Base-by-base conservation (phyloP, 2,113 vertebrate species). In the Litocranius walleri region DNA sequence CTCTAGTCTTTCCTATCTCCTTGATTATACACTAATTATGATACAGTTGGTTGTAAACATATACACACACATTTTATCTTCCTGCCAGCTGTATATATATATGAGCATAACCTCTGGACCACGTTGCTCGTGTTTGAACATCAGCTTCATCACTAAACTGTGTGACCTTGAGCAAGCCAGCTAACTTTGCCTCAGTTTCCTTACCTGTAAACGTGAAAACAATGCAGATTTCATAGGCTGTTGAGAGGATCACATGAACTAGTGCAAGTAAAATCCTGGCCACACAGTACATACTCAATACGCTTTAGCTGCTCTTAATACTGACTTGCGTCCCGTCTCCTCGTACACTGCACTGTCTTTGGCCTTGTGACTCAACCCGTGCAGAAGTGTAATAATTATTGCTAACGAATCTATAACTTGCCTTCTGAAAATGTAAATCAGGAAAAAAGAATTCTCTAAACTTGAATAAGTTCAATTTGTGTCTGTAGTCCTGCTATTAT, bases 281-380 rank as follows among this genome's bases (percentile, higher is more conserved):
- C 1, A 5, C 16, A 11, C 48, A n/a, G 11, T 4, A 29, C 5
- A 12, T 11, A 43, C 10, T 36, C 29, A 52, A 4, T 3, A 64
- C 33, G 3, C 81, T 40, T 23, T 8, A 82, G 40, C 4, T 27
- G 1, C 74, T 29, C 52, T 57, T 80, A 57, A 4, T 57, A 48
- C 5, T 33, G 61, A 36, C 74, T 71, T 90, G 48, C 29, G 27
- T 52, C 45, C 19, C 2, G 5, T 30, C 59, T 54, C 19, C 36
- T 62, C 2, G 43, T 56, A 90, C 0, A 83, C 2, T 62, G 52
- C 16, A 30, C 11, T 23, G 6, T 33, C 45, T 86, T 94, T 57
- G 43, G 82, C 81, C 82, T 91, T 54, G 13, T 17, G 71, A 54
- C 15, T 33, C 25, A 43, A 33, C 62, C n/a, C 29, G 14, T 36